Evolutionary conservation across 2,113 vertebrate species (phyloP).

Genomic region (Cricetomys ansorgei): DNA sequence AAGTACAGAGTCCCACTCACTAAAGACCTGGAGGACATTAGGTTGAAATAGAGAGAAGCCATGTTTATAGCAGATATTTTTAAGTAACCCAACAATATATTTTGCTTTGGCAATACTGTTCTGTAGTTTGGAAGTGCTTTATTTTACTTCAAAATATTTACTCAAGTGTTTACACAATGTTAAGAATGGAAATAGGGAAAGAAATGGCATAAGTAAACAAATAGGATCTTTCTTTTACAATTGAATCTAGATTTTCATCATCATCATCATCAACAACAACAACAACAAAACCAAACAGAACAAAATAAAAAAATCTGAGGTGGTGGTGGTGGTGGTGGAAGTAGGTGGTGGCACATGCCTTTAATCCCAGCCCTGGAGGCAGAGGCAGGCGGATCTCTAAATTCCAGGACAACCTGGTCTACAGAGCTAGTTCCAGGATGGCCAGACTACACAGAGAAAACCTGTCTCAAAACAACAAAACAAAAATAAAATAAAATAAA

Average conservation of each 20-base stretch:
- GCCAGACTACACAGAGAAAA: no score
- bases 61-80: neutral
- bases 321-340: no score
- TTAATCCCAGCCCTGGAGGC: no score
- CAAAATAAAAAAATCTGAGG: no score
- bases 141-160: conserved; percentile 44
- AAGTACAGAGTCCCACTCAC: neutral
- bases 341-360: no score
- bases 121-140: neutral
- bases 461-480: no score
- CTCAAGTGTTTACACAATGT: neutral
- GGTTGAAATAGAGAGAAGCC: conserved; percentile 1
- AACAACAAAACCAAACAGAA: no score
- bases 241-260: neutral
- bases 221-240: neutral
- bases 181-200: neutral
- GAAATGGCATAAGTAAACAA: conserved; percentile 32
- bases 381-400: no score
- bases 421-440: no score
- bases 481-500: no score
- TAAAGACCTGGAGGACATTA: neutral
- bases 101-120: neutral
- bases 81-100: neutral
- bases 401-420: no score
- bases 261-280: no score